A percentile compares a stretch with the other conserved stretches of the same genome.
These are phyloP conservation scores for Drosophila fuyamai DNA, from an alignment of 1,140 invertebrate species.

Conservation along the genomic window DNA sequence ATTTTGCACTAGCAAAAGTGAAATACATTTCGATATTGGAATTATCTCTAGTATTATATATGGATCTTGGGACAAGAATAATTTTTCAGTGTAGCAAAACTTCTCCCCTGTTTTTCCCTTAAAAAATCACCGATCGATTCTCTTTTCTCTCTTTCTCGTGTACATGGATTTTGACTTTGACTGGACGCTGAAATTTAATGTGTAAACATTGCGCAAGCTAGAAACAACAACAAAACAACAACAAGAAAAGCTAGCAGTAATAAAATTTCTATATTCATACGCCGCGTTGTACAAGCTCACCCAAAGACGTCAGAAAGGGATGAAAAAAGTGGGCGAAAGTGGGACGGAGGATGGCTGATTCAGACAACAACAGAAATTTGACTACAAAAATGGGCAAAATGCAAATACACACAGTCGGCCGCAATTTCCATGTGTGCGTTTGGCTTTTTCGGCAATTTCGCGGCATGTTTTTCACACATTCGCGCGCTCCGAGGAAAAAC, in stretches of 20 bases:
- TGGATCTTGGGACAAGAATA: too few species aligned
- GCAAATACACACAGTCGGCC: conserved; percentile 61
- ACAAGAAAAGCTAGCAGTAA: conserved; percentile 21
- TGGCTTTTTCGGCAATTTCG: conserved; percentile 78
- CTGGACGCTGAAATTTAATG: conserved; percentile 58
- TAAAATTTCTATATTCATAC: conserved; percentile 70
- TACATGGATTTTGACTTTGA: conserved; percentile 81
- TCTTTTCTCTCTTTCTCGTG: conserved; percentile 35
- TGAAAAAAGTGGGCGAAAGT: conserved; percentile 3
- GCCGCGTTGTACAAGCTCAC: conserved; percentile 65
- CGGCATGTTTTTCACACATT: conserved; percentile 83
- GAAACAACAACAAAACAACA: conserved; percentile 61
- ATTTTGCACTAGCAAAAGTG: too few species aligned
- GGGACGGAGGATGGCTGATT: conserved; percentile 51
- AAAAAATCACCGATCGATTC: conserved; percentile 4
- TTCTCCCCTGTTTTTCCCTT: conserved; percentile 4
- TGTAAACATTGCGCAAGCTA: conserved; percentile 79
- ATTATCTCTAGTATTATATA: not conserved
- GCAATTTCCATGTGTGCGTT: conserved; percentile 43
- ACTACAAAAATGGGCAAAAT: conserved; percentile 83
- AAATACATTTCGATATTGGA: too few species aligned
- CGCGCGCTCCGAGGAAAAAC: conserved; percentile 66
- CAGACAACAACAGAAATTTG: conserved; percentile 74
- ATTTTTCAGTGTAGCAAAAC: conserved; percentile 5
- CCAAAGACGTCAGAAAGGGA: conserved; percentile 35